Evolutionary conservation across 2,797 vertebrate species (phyloP).

Genomic region (Chaunax sp.): DNA sequence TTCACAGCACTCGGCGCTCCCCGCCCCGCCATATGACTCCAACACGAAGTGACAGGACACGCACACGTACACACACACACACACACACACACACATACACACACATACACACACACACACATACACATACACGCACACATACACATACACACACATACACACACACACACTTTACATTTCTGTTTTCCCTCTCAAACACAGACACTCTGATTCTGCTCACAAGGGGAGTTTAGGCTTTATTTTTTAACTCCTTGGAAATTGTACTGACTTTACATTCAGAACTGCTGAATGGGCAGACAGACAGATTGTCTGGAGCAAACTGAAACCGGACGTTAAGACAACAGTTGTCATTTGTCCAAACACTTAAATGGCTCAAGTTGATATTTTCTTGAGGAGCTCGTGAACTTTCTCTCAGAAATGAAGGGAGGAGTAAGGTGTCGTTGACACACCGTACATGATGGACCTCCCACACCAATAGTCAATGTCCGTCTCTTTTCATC

Average conservation of each 20-base stretch:
- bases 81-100: constrained; percentile 12
- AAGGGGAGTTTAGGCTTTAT: constrained; percentile 3
- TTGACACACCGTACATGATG: no score
- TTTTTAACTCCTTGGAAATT: constrained; percentile 36
- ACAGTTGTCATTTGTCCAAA: no score
- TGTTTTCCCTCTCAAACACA: constrained; percentile 26
- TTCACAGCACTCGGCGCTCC: constrained; percentile 76
- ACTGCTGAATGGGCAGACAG: neutral
- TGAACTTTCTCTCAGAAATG: no score
- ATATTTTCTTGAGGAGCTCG: no score
- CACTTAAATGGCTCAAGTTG: no score
- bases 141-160: constrained; percentile 16
- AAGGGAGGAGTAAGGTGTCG: no score
- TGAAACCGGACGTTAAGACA: no score
- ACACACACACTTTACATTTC: constrained; percentile 39
- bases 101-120: constrained; percentile 11
- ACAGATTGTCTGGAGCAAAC: no score
- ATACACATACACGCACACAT: constrained; percentile 24
- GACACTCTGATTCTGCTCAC: constrained; percentile 28
- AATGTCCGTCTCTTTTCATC: no score
- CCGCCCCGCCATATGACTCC: constrained; percentile 61
- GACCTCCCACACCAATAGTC: no score
- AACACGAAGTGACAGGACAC: constrained; percentile 75
- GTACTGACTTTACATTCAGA: constrained; percentile 27
- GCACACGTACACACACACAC: constrained; percentile 35